Base-by-base conservation (phyloP, 1,140 invertebrate genomes). In the Tetragnatha versicolor region DNA sequence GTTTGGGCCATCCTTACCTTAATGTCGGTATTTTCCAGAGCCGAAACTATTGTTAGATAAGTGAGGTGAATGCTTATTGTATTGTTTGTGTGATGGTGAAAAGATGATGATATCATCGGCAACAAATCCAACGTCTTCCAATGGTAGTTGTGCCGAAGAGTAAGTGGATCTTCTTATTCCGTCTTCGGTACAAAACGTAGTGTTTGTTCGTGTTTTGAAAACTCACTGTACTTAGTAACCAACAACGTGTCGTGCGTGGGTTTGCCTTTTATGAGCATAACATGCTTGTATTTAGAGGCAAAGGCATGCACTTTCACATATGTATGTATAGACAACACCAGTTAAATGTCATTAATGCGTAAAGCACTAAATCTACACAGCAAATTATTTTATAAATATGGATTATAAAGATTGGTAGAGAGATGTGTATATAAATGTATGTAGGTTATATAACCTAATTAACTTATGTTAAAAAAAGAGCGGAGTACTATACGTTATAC, bases 81-180 rank as follows among this genome's bases (percentile, higher is more conserved):
- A 27, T 51, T 65, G 42, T 61, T 17, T 53, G 51, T 77, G 20
- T 77, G 61, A 9, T 47, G n/a, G 45, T 53, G 25, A 49, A 58
- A 42, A 22, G 51, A 60, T 45, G 49, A 29, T 55, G 0, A 17
- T 47, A n/a, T 60, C 63, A 60, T 78, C 63, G 7, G 33, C 75
- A 66, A 39, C 35, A 66, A 78, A 78, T 78, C 75, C 75, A 78
- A 45, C 20, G 75, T 78, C 75, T 78, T 78, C 75, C 75, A 78
- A 78, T 17, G 27, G 29, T 78, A 78, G 75, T 3, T 14, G 31
- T 35, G 37, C 20, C 51, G 31, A 76, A 65, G 73, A 53, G 73
- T 76, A 76, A 76, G 73, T 51, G 73, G 65, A 76, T 33, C 14
- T 35, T 35, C 42, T 51, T 3, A 14, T 76, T 76, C 73, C 73